Conservation (phyloP, 2,888 invertebrate genomes). For the Andrena bucephala region DNA sequence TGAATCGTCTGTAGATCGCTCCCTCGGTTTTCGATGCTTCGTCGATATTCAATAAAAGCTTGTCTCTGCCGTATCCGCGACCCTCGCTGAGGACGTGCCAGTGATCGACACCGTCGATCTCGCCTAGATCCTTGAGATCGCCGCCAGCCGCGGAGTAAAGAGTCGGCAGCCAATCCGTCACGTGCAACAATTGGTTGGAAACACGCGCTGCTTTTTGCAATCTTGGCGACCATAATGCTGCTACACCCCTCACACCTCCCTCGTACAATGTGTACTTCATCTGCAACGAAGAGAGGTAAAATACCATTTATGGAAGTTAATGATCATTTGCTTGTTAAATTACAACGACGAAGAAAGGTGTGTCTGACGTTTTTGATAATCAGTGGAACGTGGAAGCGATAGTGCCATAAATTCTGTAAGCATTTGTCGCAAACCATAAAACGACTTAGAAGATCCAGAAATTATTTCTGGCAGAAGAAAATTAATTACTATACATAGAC, state of each 20-base stretch:
- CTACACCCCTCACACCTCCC: constrained; percentile 89
- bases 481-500: no score
- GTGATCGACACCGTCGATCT: constrained; percentile 86
- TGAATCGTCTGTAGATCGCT: constrained; percentile 80
- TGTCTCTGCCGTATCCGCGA: constrained; percentile 81
- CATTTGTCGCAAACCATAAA: no score
- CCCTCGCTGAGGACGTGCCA: constrained; percentile 85
- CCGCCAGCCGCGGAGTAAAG: constrained; percentile 88
- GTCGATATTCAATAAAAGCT: constrained; percentile 87
- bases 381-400: no score
- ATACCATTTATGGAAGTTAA: no score
- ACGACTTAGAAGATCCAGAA: no score
- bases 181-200: constrained; percentile 88
- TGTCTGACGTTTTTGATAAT: no score
- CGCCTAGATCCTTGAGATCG: constrained; percentile 77
- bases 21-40: constrained; percentile 80
- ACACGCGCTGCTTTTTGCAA: constrained; percentile 87
- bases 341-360: no score
- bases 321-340: no score
- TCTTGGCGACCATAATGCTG: constrained; percentile 89
- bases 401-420: no score
- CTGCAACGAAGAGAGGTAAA: constrained; percentile 80
- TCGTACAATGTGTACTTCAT: constrained; percentile 90
- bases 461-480: no score
- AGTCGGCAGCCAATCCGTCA: constrained; percentile 91